Base-by-base conservation (phyloP, 1,140 invertebrate species). In the Halyomorpha halys region DNA sequence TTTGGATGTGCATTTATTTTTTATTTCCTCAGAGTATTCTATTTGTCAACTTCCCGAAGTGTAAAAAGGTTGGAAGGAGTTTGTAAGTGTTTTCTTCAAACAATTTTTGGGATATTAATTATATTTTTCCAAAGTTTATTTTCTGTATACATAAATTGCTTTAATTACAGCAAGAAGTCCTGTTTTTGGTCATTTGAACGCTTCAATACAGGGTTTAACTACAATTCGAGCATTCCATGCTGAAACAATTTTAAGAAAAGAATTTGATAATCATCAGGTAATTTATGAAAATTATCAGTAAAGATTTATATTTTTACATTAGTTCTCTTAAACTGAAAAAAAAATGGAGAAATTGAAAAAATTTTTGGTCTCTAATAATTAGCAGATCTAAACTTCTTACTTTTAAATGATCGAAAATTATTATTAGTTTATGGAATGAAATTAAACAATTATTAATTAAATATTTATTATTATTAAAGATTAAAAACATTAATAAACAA, bases 161-260 rank as follows among this genome's bases (percentile, higher is more conserved):
- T 59, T 59, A 59, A 34, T 73, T 76, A 27, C 72, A 89, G 86
- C 83, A 56, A 80, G 85, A 53, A 86, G 85, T 75, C 91, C 91
- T 0, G 83, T 95, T 30, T 91, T 90, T 76, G 86, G 87, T 13
- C 91, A 97, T 73, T 76, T 97, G 59, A 92, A 87, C 73, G 85
- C 92, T 25, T 87, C 92, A 0, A 76, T 97, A 0, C 88, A 91
- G 75, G 94, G 94, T 9, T 76, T 97, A 34, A 82, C 89, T 0
- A 96, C 93, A 0, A 93, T 98, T 62, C 78, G 94, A 65, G 91
- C 93, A 0, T 94, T 89, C 69, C 79, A 81, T 39, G 86, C 86
- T 0, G 83, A 96, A 75, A 78, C 83, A 68, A 85, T 88, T 63
- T 80, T 97, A 14, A 86, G 87, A 68, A 75, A 84, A 44, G 86